Evolutionary conservation across 92 coral and sea anemone species (phyloP), one percentile per base, ranked within the genome.

Genomic region (Parazoanthus darwini): DNA sequence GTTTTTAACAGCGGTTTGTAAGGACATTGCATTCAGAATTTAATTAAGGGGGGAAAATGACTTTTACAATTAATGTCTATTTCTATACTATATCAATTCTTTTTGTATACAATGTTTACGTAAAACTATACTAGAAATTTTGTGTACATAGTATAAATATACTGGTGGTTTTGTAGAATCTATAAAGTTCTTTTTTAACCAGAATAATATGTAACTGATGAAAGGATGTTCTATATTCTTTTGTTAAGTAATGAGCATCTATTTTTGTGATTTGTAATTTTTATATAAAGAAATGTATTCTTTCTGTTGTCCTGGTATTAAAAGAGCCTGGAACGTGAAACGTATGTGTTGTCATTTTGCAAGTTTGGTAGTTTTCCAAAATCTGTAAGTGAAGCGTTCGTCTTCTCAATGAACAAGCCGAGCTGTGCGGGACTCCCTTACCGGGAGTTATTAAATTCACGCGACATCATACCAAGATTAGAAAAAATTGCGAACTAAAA

Each of bases 111-210:
- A 79, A 26, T 79, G 50, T 50, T 79, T 38, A 50, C 22, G 22
- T 48, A 79, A 50, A 46, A 38, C 22, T 79, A 46, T 46, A 79
- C 22, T 79, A 79, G 82, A 79, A 50, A 18, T 79, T 79, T 67
- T n/a, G 23, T 54, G 63, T 79, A 79, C 37, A 79, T 50, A 79
- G 35, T 79, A 79, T 79, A 79, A 46, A 79, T 46, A 79, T 79
- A 36, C n/a, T 54, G 43, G 22, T 46, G 82, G 50, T 79, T 79
- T 79, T 50, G 67, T 79, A 79, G 42, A 79, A 79, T 48, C 82
- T 51, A 6, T 6, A 79, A 73, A 63, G 70, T 63, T 63, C 70
- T 23, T 63, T 29, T 63, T 63, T 63, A 18, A 63, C 20, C 66
- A 13, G 20, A 58, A 58, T 6, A 63, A 22, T 63, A 22, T 63